These are phyloP conservation scores for Drosophila fuyamai DNA, from an alignment of 1,140 invertebrate species.

Conservation along the genomic window DNA sequence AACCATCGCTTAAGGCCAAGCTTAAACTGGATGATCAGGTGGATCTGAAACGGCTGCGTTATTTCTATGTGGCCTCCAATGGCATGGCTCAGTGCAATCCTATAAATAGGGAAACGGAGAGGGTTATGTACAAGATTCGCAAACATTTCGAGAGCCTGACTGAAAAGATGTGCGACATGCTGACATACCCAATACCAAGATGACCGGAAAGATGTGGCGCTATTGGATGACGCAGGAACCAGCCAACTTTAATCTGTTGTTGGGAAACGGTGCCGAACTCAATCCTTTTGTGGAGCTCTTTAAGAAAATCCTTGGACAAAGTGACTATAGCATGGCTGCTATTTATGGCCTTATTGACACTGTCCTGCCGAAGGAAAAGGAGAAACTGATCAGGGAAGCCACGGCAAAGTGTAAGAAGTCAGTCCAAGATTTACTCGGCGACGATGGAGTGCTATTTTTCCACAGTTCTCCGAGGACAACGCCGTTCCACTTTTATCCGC, in stretches of 20 bases:
- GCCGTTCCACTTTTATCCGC: slow-evolving; percentile 92
- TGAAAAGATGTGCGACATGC: slow-evolving; percentile 76
- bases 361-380: slow-evolving; percentile 87
- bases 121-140: slow-evolving; percentile 86
- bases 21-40: slow-evolving; percentile 86
- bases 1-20: slow-evolving; percentile 61
- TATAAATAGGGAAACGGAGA: slow-evolving; percentile 89
- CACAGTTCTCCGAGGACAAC: slow-evolving; percentile 93
- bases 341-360: slow-evolving; percentile 89
- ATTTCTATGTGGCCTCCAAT: slow-evolving; percentile 92
- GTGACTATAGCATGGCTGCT: slow-evolving; percentile 88
- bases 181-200: slow-evolving; percentile 86
- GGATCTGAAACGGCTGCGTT: slow-evolving; percentile 89
- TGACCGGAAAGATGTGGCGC: slow-evolving; percentile 89
- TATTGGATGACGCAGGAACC: slow-evolving; percentile 91
- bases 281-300: slow-evolving; percentile 86
- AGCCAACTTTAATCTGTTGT: slow-evolving; percentile 87
- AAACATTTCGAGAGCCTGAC: slow-evolving; percentile 61
- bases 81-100: slow-evolving; percentile 89
- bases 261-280: slow-evolving; percentile 87
- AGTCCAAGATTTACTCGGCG: slow-evolving; percentile 89
- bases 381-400: slow-evolving; percentile 87
- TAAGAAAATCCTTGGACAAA: slow-evolving; percentile 87
- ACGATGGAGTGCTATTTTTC: slow-evolving; percentile 94
- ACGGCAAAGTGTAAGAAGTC: slow-evolving; percentile 87